phyloP scores from a whole-genome alignment of 2,888 invertebrate species.

The Erynnis tages region DNA sequence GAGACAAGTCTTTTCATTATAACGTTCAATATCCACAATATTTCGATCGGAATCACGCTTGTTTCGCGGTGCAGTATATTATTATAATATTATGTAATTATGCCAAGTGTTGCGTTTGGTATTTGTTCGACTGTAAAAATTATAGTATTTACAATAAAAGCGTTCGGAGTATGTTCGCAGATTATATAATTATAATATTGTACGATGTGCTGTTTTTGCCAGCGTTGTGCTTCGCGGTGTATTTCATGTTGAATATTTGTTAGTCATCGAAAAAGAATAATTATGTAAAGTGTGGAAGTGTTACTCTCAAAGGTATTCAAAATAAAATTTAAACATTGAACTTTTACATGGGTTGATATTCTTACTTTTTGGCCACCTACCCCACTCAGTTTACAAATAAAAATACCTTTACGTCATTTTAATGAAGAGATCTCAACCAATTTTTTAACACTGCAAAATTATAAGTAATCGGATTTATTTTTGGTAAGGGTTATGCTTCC shows the following conservation, averaged over 20 bases:
- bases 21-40: no score
- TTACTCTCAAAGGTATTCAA: no score
- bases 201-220: constrained; percentile 4
- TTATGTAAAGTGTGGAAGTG: neutral
- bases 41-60: neutral
- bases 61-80: neutral
- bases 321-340: no score
- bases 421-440: no score
- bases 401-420: no score
- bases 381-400: no score
- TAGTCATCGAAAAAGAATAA: neutral
- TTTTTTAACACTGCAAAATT: no score
- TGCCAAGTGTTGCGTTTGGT: neutral
- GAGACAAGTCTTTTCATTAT: no score
- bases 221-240: neutral
- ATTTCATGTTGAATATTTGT: neutral
- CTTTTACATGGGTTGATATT: no score
- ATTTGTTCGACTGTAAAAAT: neutral
- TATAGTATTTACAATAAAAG: constrained; percentile 1
- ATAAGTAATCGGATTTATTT: no score
- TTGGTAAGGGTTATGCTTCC: neutral
- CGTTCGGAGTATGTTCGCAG: neutral
- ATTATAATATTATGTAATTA: neutral
- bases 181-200: neutral
- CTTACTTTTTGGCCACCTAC: no score